A percentile compares a stretch with the other conserved stretches of the same genome.
These are phyloP conservation scores for Polyergus mexicanus DNA, from an alignment of 1,140 invertebrate genomes.

Conservation along the genomic window DNA sequence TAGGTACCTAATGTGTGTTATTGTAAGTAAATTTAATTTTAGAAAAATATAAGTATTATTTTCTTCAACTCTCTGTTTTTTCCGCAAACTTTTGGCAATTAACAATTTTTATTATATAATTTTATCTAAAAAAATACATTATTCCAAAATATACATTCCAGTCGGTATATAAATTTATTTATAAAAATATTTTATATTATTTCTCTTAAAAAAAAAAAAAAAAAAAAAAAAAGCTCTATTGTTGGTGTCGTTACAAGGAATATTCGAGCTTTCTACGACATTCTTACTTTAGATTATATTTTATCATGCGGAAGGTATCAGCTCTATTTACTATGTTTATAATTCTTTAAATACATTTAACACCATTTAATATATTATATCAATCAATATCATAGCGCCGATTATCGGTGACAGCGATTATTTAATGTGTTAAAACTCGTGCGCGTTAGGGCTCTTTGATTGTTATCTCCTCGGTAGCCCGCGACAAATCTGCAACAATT, in stretches of 20 bases:
- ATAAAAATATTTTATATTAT: neutral
- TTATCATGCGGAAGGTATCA: neutral
- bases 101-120: neutral
- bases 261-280: neutral
- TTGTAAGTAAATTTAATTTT: neutral
- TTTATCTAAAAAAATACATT: too few relatives aligned
- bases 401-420: neutral
- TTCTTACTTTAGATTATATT: neutral
- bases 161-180: neutral
- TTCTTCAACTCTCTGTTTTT: neutral
- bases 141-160: neutral
- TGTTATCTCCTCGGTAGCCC: neutral
- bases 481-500: neutral
- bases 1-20: too few relatives aligned
- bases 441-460: too few relatives aligned
- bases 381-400: neutral
- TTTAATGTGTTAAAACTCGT: conserved; percentile 17
- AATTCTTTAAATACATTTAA: neutral
- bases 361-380: neutral
- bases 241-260: neutral
- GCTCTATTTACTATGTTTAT: neutral
- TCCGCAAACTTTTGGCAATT: neutral
- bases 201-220: neutral
- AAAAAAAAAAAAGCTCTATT: neutral
- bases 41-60: neutral